A percentile compares a stretch with the other conserved stretches of the same genome.
phyloP scores from a whole-genome alignment of 2,113 vertebrate genomes.

The Gambusia affinis region DNA sequence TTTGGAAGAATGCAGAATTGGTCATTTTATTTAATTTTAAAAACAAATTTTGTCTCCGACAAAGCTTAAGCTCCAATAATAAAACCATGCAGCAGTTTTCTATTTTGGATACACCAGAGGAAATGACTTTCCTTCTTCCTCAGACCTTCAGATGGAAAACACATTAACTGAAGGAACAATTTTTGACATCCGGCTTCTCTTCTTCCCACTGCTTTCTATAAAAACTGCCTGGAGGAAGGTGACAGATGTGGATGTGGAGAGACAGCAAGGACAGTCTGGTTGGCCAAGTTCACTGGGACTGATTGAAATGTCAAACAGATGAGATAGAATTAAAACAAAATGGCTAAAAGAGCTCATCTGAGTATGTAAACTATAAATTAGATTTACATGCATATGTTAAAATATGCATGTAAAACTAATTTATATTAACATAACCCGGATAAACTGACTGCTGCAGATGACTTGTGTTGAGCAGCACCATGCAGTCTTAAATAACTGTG shows the following conservation, averaged over 20 bases:
- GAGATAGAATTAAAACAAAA: background rate
- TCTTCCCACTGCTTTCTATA: conserved; percentile 4
- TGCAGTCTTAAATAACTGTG: conserved; percentile 52
- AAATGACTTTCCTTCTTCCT: background rate
- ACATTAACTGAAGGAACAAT: background rate
- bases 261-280: conserved; percentile 22
- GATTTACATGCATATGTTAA: too few species aligned
- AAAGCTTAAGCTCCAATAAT: background rate
- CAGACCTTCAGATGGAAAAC: conserved; percentile 13
- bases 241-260: conserved; percentile 21
- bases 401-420: background rate
- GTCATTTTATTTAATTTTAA: background rate
- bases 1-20: background rate
- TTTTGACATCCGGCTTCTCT: background rate
- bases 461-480: conserved; percentile 50
- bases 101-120: background rate
- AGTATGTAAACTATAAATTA: background rate
- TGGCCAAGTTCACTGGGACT: conserved; percentile 6
- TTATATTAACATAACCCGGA: background rate
- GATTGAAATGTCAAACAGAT: conserved; percentile 23
- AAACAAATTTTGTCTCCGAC: background rate
- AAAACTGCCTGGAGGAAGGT: conserved; percentile 25
- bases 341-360: background rate
- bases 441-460: conserved; percentile 1
- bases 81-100: conserved; percentile 4